Conservation (phyloP, 1,140 invertebrate genomes). For the Calephelis virginiensis region DNA sequence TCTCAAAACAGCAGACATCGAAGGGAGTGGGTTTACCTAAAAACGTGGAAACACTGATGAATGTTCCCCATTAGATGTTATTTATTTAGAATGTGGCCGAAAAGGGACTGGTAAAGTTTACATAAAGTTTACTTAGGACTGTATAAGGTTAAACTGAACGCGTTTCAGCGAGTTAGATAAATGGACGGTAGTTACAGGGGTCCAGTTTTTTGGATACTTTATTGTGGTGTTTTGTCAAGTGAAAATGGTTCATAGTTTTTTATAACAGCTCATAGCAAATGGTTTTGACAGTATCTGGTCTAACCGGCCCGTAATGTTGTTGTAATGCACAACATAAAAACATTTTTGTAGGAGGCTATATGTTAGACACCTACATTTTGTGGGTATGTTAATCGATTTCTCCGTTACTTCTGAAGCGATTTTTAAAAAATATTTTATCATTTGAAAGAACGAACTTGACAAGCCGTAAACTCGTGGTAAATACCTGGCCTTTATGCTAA, state of each 20-base stretch:
- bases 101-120: slow-evolving; percentile 69
- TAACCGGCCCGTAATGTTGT: too few relatives aligned
- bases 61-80: slow-evolving; percentile 79
- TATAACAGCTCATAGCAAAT: neutral
- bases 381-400: too few relatives aligned
- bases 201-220: slow-evolving; percentile 68
- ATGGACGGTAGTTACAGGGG: slow-evolving; percentile 65
- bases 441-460: too few relatives aligned
- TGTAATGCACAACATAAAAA: too few relatives aligned
- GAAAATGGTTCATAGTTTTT: slow-evolving; percentile 29
- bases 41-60: slow-evolving; percentile 78
- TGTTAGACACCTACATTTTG: too few relatives aligned
- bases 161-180: slow-evolving; percentile 60
- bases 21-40: slow-evolving; percentile 64
- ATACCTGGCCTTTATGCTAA: too few relatives aligned
- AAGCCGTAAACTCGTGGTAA: too few relatives aligned
- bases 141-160: slow-evolving; percentile 72
- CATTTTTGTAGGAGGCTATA: too few relatives aligned
- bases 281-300: too few relatives aligned
- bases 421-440: too few relatives aligned
- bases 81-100: slow-evolving; percentile 79
- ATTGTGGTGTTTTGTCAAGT: slow-evolving; percentile 62
- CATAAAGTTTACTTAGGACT: slow-evolving; percentile 76
- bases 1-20: slow-evolving; percentile 60
- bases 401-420: too few relatives aligned